These are phyloP conservation scores for Lepidurus couesii DNA, from an alignment of 1,140 invertebrate genomes.

Conservation along the genomic window DNA sequence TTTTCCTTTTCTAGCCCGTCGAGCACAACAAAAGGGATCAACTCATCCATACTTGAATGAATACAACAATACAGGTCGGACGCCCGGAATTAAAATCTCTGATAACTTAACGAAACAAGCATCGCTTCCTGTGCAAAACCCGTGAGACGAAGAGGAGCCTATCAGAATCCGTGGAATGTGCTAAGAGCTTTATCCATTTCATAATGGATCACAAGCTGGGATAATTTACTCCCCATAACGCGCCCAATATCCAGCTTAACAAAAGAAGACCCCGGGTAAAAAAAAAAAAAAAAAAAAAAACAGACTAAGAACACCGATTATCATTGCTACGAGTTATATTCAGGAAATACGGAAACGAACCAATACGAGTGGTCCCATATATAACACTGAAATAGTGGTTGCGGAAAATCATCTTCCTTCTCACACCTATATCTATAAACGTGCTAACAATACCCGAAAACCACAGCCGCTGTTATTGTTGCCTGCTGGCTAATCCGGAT, in stretches of 20 bases:
- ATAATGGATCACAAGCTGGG: neutral
- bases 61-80: neutral
- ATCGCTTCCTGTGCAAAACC: neutral
- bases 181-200: conserved; percentile 9
- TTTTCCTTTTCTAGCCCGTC: neutral
- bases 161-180: neutral
- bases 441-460: neutral
- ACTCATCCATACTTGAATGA: neutral
- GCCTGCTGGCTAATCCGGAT: conserved; percentile 4
- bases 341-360: neutral
- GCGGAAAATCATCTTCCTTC: neutral
- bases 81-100: neutral
- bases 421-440: conserved; percentile 2
- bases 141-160: neutral
- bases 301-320: neutral
- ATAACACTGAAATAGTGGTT: neutral
- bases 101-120: neutral
- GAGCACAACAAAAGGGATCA: neutral
- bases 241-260: neutral
- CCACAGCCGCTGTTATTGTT: conserved; percentile 18
- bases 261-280: neutral
- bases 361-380: neutral
- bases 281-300: neutral
- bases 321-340: neutral
- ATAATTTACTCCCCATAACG: neutral